Base-by-base conservation (phyloP, 2,113 vertebrate species). In the Oxygymnocypris stewartii region DNA sequence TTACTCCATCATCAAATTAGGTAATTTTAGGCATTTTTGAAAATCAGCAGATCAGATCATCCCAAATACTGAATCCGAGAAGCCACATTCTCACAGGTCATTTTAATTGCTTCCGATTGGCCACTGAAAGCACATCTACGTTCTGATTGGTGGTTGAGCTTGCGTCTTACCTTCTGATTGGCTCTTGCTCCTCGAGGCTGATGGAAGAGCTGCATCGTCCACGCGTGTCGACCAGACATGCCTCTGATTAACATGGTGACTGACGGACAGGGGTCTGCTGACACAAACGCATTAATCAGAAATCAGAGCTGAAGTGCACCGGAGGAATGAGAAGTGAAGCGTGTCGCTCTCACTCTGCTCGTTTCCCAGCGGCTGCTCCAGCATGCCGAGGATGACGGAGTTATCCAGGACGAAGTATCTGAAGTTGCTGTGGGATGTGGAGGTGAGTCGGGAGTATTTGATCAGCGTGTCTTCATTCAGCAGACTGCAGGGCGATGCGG, bases 391-490 rank as follows among this genome's bases (percentile, higher is more conserved):
- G 86, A 99, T 96, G 88, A 97, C 97, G 1, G 96, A 97, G 85
- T 96, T 96, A 86, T 97, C 97, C 93, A 98, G 86, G 85, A 98
- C 96, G 40, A 97, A 98, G 91, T 98, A 99, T 57, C 96, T 94
- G 93, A 98, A 97, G 89, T 95, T 96, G 85, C 94, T 94, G 87
- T 93, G 95, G 88, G 94, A 96, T 86, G 95, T 93, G 82, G 96
- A 96, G 47, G 95, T 95, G 65, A 96, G 90, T 12, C 94, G 87
- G 63, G 95, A 96, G 63, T 94, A 96, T 65, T 95, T 95, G 92
- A 97, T 96, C 88, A 98, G 91, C 0, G 95, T 95, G 51, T 95
- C 96, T 90, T 97, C 96, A 85, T 95, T 96, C 87, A 96, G 94
- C 65, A 95, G 90, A 90, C 97, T 97, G 92, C 96, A 97, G 76